Base-by-base conservation (phyloP, 2,888 invertebrate species). In the Rhingia rostrata region DNA sequence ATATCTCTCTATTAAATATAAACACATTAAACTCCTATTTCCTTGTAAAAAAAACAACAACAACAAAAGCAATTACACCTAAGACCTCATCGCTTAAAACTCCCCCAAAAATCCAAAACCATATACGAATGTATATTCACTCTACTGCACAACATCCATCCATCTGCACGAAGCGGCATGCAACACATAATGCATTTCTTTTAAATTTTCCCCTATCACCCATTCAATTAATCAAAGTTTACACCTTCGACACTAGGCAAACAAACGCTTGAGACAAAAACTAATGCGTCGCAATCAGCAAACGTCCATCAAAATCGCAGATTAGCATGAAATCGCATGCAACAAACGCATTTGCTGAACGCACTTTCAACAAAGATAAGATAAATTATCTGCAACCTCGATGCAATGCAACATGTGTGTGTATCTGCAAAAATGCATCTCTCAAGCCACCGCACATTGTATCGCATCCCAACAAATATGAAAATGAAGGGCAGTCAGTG, bases 291-390 rank as follows among this genome's bases (percentile, higher is more conserved):
- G 35, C 56, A 80, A 84, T 84, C 84, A 84, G 84, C 60, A 66
- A 70, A 80, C 66, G 84, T 84, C 84, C 69, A 75, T 84, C 84
- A 84, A 80, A 80, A 75, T 84, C 64, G 33, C 80, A 84, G 69
- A 75, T 80, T 74, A 80, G 60, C 80, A 80, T 53, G 70, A 47
- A 75, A 80, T 75, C 12, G 74, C 70, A 74, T 56, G 64, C 84
- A 70, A 61, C 74, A 80, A 74, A 70, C 74, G 58, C 74, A 80
- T 74, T 67, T 37, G 22, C 22, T 22, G 14, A 75, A 84, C 80
- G 84, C 80, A 75, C 84, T 84, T 80, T 74, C 74, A 80, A 61
- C 56, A 22, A 22, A 66, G 80, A 84, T 84, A 80, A 80, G 84
- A 80, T 70, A 64, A 63, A 80, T 74, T 14, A 49, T 22, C 22